Evolutionary conservation across 1,140 invertebrate genomes (phyloP).

Genomic region (Drosophila oshimai): DNA sequence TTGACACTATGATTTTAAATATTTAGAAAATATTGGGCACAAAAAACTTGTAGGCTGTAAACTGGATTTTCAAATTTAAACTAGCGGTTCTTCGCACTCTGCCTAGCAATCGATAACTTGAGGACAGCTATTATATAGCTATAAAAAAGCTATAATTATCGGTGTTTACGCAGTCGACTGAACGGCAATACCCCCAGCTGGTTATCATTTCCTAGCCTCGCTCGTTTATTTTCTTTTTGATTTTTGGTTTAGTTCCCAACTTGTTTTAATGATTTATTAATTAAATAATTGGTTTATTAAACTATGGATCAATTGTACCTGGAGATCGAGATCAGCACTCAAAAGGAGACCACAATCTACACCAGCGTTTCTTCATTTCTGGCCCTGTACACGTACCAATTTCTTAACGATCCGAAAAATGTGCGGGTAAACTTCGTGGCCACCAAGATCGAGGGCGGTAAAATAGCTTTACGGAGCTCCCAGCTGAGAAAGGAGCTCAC

Average conservation of each 20-base stretch:
- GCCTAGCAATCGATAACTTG: neutral
- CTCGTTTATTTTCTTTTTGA: constrained; percentile 15
- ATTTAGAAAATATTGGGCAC: no score
- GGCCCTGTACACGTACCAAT: constrained; percentile 68
- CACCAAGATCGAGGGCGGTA: constrained; percentile 49
- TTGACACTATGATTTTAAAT: no score
- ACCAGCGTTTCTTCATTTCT: constrained; percentile 70
- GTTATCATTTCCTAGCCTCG: constrained; percentile 6
- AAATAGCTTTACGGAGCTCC: constrained; percentile 58
- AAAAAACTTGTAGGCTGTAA: no score
- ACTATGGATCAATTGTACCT: constrained; percentile 78
- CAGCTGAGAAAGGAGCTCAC: constrained; percentile 58
- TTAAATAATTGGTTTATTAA: constrained; percentile 46
- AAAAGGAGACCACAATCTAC: constrained; percentile 68
- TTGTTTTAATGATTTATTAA: constrained; percentile 61
- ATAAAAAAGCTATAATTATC: no score
- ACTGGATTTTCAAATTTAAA: no score
- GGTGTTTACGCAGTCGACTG: no score
- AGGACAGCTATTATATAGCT: no score
- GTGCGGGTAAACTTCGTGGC: constrained; percentile 72
- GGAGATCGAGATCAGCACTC: constrained; percentile 74
- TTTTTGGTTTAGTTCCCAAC: constrained; percentile 31
- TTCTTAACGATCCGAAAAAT: constrained; percentile 56
- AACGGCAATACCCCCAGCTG: constrained; percentile 19
- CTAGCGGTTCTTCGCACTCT: no score